Conservation (phyloP, 2,888 invertebrate genomes). For the Buathra laborator region DNA sequence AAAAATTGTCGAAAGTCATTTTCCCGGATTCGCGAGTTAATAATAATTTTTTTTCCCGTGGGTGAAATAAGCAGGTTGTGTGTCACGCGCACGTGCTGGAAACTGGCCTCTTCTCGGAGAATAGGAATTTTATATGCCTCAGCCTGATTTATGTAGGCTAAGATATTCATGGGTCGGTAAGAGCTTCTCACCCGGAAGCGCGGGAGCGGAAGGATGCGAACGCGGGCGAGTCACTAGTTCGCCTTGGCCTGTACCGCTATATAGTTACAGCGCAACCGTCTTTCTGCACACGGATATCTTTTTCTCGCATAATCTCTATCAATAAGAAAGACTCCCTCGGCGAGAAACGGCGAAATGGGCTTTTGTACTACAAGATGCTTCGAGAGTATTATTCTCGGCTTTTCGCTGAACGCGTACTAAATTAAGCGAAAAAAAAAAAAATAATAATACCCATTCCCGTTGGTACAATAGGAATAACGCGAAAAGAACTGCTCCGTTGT, state of each 20-base stretch:
- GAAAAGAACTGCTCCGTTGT: background rate
- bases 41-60: slow-evolving; percentile 49
- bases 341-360: slow-evolving; percentile 30
- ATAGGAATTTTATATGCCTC: slow-evolving; percentile 71
- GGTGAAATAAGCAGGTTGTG: slow-evolving; percentile 64
- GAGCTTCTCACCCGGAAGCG: slow-evolving; percentile 69
- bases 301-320: slow-evolving; percentile 48
- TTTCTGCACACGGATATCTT: slow-evolving; percentile 17
- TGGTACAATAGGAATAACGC: slow-evolving; percentile 9
- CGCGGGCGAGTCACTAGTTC: slow-evolving; percentile 16
- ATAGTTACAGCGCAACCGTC: background rate
- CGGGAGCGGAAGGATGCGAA: slow-evolving; percentile 61
- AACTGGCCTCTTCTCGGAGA: slow-evolving; percentile 56
- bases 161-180: slow-evolving; percentile 72
- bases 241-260: background rate
- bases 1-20: slow-evolving; percentile 28
- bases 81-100: slow-evolving; percentile 58
- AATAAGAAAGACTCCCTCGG: slow-evolving; percentile 35
- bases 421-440: slow-evolving; percentile 20
- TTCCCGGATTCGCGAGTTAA: slow-evolving; percentile 39
- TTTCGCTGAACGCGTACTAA: slow-evolving; percentile 24
- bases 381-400: slow-evolving; percentile 16
- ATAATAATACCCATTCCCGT: background rate
- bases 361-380: slow-evolving; percentile 45
- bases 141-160: slow-evolving; percentile 71